Conservation (phyloP, 2,888 invertebrate genomes). For the Octonoba sinensis region DNA sequence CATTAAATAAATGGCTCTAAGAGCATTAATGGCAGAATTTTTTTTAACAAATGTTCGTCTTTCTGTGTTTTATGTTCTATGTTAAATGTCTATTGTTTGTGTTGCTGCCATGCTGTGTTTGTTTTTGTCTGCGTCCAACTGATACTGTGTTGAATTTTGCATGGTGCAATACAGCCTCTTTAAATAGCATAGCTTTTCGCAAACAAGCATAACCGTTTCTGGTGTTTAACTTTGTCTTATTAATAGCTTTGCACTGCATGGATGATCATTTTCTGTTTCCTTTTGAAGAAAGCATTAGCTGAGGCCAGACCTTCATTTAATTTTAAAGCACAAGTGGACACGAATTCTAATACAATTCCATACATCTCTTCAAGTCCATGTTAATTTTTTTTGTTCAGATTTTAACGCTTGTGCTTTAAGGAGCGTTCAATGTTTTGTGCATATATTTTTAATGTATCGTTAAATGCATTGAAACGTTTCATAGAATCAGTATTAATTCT, state of each 20-base stretch:
- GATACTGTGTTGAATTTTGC: background rate
- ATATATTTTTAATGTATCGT: too few species aligned
- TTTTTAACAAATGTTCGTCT: too few species aligned
- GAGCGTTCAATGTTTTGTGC: too few species aligned
- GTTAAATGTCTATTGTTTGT: conserved; percentile 14
- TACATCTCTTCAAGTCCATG: background rate
- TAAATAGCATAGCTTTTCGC: too few species aligned
- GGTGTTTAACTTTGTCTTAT: too few species aligned
- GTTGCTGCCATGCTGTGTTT: background rate
- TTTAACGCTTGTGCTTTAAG: background rate
- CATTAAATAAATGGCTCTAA: too few species aligned
- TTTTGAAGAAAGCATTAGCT: conserved; percentile 24
- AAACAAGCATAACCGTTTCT: too few species aligned
- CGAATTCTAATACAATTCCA: too few species aligned
- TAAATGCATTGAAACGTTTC: too few species aligned
- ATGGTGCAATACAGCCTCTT: background rate
- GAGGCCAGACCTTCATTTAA: conserved; percentile 42
- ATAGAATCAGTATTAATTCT: too few species aligned
- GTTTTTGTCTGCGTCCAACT: background rate
- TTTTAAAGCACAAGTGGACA: conserved; percentile 14
- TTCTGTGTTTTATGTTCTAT: conserved; percentile 9
- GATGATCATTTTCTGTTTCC: conserved; percentile 6
- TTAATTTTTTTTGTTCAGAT: conserved; percentile 11
- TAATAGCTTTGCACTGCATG: background rate
- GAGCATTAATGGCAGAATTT: too few species aligned